Conservation (phyloP, 2,113 vertebrate genomes). For the Nannobrachium achirus region DNA sequence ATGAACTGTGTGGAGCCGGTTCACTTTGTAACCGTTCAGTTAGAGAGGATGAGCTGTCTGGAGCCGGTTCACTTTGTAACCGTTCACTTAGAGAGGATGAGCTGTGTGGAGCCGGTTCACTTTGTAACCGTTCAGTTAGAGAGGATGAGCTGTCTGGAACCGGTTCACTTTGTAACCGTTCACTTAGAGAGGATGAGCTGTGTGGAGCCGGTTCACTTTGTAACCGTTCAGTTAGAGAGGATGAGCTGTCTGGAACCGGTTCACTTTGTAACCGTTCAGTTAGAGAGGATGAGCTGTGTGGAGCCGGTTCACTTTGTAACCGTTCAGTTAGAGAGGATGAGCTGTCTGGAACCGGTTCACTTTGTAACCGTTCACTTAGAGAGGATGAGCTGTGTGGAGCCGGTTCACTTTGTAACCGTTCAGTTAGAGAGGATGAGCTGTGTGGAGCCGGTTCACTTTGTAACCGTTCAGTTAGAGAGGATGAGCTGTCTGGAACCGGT, state of each 20-base stretch:
- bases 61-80: background rate
- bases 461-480: background rate
- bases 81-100: background rate
- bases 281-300: background rate
- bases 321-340: background rate
- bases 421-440: background rate
- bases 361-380: background rate
- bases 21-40: background rate
- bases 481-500: slow-evolving; percentile 41
- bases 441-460: background rate
- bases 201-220: background rate
- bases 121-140: background rate
- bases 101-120: too few relatives aligned
- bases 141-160: background rate
- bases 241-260: background rate
- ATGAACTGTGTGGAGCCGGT: background rate
- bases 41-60: background rate
- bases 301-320: background rate
- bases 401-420: background rate
- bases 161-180: background rate
- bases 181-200: background rate
- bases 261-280: background rate
- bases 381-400: background rate
- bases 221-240: background rate
- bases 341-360: too few relatives aligned